Conservation (phyloP, 2,797 vertebrate genomes). For the Gymnocypris eckloni region DNA sequence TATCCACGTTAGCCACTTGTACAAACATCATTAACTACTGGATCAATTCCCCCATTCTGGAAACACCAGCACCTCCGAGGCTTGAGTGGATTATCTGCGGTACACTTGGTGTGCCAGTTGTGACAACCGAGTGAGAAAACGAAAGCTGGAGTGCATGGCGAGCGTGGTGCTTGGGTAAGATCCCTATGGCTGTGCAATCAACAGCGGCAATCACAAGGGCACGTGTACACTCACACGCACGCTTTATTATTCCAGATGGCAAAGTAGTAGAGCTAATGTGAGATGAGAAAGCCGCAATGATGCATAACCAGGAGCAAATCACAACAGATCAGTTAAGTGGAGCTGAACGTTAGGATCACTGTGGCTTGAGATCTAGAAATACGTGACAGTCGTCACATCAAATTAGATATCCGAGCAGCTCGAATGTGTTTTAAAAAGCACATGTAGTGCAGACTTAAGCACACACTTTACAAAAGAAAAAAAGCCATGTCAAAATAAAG, state of each 20-base stretch:
- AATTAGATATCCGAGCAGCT: constrained; percentile 50
- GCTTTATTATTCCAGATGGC: constrained; percentile 80
- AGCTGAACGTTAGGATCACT: constrained; percentile 74
- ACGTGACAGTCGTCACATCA: constrained; percentile 57
- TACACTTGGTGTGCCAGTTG: constrained; percentile 78
- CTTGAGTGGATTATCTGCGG: constrained; percentile 67
- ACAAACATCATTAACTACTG: constrained; percentile 55
- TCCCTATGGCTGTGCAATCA: constrained; percentile 79
- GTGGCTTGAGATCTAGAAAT: constrained; percentile 69
- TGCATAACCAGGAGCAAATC: constrained; percentile 81
- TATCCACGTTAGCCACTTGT: constrained; percentile 27
- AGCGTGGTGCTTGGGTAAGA: constrained; percentile 72
- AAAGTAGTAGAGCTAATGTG: constrained; percentile 75
- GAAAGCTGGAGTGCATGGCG: constrained; percentile 73
- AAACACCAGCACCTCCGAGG: constrained; percentile 23
- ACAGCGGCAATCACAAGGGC: constrained; percentile 73
- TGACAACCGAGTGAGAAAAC: constrained; percentile 79
- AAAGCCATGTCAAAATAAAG: neutral
- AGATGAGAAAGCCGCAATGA: constrained; percentile 78
- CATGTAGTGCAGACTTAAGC: neutral
- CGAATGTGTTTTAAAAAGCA: neutral
- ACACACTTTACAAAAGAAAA: neutral
- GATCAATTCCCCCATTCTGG: constrained; percentile 31
- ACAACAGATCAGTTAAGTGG: constrained; percentile 81
- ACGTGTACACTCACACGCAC: constrained; percentile 65